Evolutionary conservation across 2,888 invertebrate genomes (phyloP).

Genomic region (Latrodectus hesperus): DNA sequence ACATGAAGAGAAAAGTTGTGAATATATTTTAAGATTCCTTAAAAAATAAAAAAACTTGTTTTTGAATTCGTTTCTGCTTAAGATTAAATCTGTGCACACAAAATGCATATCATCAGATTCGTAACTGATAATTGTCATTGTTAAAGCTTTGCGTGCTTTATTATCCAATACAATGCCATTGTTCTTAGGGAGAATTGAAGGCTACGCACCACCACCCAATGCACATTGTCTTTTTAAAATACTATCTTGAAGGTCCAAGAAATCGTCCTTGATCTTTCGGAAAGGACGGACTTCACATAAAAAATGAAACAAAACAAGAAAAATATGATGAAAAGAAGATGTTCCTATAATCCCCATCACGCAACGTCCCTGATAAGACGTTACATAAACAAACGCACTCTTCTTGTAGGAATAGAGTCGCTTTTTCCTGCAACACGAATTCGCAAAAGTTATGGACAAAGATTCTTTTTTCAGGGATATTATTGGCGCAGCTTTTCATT

Average conservation of each 20-base stretch:
- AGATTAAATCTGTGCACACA: constrained; percentile 22
- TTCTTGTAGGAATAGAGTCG: constrained; percentile 2
- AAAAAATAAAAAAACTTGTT: too few relatives aligned
- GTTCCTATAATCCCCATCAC: constrained; percentile 15
- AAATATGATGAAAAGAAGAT: constrained; percentile 9
- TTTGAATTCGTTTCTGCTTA: too few relatives aligned
- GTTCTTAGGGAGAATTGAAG: constrained; percentile 48
- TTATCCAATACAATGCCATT: constrained; percentile 66
- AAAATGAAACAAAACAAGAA: constrained; percentile 31
- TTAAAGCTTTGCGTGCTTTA: constrained; percentile 57
- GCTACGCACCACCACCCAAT: constrained; percentile 53
- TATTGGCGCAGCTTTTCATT: too few relatives aligned
- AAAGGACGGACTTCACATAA: constrained; percentile 36
- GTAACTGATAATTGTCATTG: constrained; percentile 67
- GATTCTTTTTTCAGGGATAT: too few relatives aligned
- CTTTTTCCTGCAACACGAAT: background rate
- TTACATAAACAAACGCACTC: constrained; percentile 21
- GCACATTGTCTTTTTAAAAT: constrained; percentile 56
- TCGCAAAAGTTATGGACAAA: too few relatives aligned
- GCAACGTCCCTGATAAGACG: constrained; percentile 8
- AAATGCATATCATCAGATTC: constrained; percentile 62
- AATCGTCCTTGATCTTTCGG: constrained; percentile 54
- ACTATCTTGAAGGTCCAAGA: constrained; percentile 50
- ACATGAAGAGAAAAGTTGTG: too few relatives aligned
- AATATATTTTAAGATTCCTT: too few relatives aligned